Evolutionary conservation across 2,888 invertebrate genomes (phyloP).

Genomic region (Lymantria monacha): DNA sequence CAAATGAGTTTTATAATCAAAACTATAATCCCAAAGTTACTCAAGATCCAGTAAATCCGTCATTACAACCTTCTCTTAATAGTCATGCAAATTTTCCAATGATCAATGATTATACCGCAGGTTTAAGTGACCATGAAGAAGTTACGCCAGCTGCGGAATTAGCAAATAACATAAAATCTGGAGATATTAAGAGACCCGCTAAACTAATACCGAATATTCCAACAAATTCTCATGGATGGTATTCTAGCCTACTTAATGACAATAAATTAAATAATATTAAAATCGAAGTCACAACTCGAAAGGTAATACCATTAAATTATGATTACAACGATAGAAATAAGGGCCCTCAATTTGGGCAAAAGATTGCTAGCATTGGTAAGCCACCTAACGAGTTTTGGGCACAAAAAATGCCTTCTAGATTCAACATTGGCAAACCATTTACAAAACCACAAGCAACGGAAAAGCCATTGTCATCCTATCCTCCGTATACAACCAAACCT

Average conservation of each 20-base stretch:
- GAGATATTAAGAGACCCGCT: conserved; percentile 53
- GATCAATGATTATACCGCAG: conserved; percentile 52
- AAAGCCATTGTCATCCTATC: conserved; percentile 32
- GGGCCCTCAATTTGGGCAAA: conserved; percentile 64
- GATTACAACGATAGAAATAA: conserved; percentile 52
- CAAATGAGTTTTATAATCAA: conserved; percentile 30
- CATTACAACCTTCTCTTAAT: conserved; percentile 51
- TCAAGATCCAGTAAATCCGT: conserved; percentile 23
- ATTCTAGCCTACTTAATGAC: conserved; percentile 62
- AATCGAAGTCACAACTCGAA: conserved; percentile 66
- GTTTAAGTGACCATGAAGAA: conserved; percentile 24
- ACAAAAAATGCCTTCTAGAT: conserved; percentile 45
- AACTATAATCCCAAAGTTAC: conserved; percentile 28
- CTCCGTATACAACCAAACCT: conserved; percentile 49
- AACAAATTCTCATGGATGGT: conserved; percentile 77
- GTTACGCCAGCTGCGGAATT: conserved; percentile 53
- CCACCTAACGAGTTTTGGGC: conserved; percentile 68
- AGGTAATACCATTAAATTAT: conserved; percentile 65
- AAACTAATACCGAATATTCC: conserved; percentile 66
- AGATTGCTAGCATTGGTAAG: conserved; percentile 63
- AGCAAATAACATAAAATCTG: conserved; percentile 39
- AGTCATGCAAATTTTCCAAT: conserved; percentile 79
- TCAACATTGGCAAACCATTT: conserved; percentile 66
- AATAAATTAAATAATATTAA: conserved; percentile 62
- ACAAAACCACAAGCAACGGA: conserved; percentile 50